These are phyloP conservation scores for Bombus balteatus DNA, from an alignment of 1,140 invertebrate genomes.

Conservation along the genomic window DNA sequence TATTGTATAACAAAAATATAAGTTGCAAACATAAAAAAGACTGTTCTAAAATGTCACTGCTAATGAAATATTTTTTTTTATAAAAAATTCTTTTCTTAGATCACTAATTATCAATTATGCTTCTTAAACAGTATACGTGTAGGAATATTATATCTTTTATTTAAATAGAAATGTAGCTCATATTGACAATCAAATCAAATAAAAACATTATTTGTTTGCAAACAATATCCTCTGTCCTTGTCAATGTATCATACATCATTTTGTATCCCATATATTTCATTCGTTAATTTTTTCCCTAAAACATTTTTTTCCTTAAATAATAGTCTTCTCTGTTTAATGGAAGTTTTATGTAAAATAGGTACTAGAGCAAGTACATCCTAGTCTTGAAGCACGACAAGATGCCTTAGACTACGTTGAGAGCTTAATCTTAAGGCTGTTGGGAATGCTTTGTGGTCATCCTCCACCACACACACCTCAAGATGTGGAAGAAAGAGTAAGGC, in stretches of 20 bases:
- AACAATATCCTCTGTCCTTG: not conserved
- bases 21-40: not conserved
- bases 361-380: slow-evolving; percentile 94
- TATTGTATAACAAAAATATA: too few species aligned
- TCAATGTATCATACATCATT: not conserved
- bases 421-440: slow-evolving; percentile 93
- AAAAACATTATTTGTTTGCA: not conserved
- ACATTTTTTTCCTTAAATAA: not conserved
- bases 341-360: slow-evolving; percentile 85
- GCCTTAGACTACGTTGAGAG: slow-evolving; percentile 96
- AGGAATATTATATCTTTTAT: not conserved
- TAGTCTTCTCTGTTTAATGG: not conserved
- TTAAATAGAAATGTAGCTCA: not conserved
- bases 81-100: not conserved
- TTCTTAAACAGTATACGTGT: not conserved
- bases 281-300: not conserved
- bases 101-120: not conserved
- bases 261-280: not conserved
- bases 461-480: slow-evolving; percentile 92
- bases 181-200: not conserved
- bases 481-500: slow-evolving; percentile 95
- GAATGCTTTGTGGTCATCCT: slow-evolving; percentile 93
- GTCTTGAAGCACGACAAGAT: slow-evolving; percentile 93
- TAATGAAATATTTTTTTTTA: not conserved
- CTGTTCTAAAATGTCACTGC: not conserved